Evolutionary conservation across 2,113 vertebrate genomes (phyloP).

Genomic region (Serilophus lunatus): DNA sequence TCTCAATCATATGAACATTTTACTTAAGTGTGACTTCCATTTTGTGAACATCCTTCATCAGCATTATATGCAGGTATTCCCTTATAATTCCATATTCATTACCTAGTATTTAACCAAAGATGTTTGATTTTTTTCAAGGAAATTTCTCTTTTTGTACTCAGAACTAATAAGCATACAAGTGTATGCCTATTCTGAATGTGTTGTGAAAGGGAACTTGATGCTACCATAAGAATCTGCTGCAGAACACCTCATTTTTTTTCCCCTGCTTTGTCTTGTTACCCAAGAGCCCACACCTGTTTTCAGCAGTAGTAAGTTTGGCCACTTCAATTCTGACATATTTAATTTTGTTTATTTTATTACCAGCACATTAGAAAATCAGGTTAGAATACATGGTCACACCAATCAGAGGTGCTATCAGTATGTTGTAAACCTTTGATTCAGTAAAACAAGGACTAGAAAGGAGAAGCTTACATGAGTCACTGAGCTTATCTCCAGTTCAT

Average conservation of each 20-base stretch:
- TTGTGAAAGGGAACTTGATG: neutral
- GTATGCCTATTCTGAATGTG: neutral
- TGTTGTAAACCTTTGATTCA: neutral
- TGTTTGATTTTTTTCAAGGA: neutral
- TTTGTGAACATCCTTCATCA: neutral
- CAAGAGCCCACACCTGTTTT: neutral
- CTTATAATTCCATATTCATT: neutral
- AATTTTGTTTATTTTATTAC: neutral
- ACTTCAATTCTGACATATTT: neutral
- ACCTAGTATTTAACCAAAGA: neutral
- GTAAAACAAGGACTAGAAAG: neutral
- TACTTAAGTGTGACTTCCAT: neutral
- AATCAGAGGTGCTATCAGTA: neutral
- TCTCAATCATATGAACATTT: neutral
- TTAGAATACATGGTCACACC: neutral
- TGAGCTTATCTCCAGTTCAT: neutral
- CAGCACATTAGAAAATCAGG: neutral
- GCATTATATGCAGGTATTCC: neutral
- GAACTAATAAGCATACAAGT: neutral
- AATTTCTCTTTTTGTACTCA: neutral
- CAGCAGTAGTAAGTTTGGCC: neutral
- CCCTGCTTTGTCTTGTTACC: neutral
- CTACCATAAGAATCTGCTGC: neutral
- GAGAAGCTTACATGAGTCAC: neutral
- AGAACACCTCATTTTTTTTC: neutral